These are phyloP conservation scores for Drosophila ercepeae DNA, from an alignment of 1,140 invertebrate genomes.

Conservation along the genomic window DNA sequence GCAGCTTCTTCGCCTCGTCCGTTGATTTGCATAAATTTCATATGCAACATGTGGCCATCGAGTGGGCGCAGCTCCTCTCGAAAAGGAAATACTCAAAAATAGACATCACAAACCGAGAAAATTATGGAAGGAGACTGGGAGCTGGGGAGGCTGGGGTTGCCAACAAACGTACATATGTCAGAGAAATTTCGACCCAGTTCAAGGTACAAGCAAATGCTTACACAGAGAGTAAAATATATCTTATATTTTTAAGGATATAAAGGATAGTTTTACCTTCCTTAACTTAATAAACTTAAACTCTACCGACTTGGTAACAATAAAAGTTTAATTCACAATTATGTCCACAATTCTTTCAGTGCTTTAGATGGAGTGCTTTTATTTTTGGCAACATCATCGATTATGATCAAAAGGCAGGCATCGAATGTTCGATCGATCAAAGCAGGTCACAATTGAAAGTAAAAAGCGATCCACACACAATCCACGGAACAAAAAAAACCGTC, in stretches of 20 bases:
- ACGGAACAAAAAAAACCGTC: constrained; percentile 15
- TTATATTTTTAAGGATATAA: neutral
- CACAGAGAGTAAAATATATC: constrained; percentile 10
- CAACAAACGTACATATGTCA: constrained; percentile 43
- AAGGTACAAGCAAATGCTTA: constrained; percentile 34
- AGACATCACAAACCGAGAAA: constrained; percentile 61
- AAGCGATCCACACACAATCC: constrained; percentile 59
- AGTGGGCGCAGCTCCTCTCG: constrained; percentile 66
- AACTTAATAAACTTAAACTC: neutral
- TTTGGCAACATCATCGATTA: constrained; percentile 75
- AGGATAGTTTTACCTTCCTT: no score
- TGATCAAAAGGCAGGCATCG: constrained; percentile 73
- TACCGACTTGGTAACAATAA: neutral
- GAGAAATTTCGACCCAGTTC: constrained; percentile 69
- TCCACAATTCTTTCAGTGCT: constrained; percentile 12
- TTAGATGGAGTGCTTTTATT: neutral
- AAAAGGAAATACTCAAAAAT: constrained; percentile 63
- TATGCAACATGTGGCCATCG: constrained; percentile 73
- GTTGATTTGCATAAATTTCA: constrained; percentile 76
- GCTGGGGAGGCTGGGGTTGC: no score
- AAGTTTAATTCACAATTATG: neutral
- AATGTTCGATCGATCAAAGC: constrained; percentile 62
- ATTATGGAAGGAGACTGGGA: constrained; percentile 4
- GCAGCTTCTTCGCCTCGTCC: constrained; percentile 57
- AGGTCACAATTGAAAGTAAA: constrained; percentile 81